A percentile compares a stretch with the other conserved stretches of the same genome.
phyloP scores from a whole-genome alignment of 2,113 vertebrate species.

The Puffinus mauretanicus region DNA sequence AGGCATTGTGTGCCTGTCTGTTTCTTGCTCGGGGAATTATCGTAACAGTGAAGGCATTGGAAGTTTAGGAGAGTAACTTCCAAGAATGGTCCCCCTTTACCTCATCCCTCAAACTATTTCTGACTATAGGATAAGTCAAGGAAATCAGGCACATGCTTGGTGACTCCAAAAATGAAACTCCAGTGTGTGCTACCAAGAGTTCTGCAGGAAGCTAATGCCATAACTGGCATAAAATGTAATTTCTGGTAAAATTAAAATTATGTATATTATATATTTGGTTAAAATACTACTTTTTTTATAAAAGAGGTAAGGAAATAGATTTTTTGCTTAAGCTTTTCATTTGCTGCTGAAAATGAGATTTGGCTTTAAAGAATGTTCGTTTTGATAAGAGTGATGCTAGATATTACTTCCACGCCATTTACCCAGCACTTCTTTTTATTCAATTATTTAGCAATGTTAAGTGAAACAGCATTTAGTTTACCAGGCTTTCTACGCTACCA shows the following conservation, averaged over 20 bases:
- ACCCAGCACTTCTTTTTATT: conserved; percentile 35
- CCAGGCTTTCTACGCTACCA: not conserved
- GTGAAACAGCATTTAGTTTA: conserved; percentile 49
- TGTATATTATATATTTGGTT: not conserved
- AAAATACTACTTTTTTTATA: not conserved
- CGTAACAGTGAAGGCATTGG: not conserved
- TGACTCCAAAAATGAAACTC: not conserved
- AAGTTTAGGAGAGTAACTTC: not conserved
- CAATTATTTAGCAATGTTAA: conserved; percentile 48
- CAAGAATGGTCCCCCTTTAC: not conserved
- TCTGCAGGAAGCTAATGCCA: not conserved
- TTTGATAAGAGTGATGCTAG: conserved; percentile 25
- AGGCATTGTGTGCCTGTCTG: not conserved
- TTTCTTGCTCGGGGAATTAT: not conserved
- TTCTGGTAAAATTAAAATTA: not conserved
- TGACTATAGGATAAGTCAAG: not conserved
- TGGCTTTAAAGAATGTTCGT: conserved; percentile 31
- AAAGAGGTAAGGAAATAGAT: not conserved
- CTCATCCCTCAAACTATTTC: not conserved
- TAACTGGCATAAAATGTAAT: not conserved
- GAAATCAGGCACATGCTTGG: not conserved
- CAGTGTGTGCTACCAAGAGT: not conserved
- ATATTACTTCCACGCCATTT: conserved; percentile 43
- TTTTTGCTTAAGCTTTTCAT: not conserved
- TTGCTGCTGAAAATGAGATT: conserved; percentile 22